phyloP scores from a whole-genome alignment of 2,888 invertebrate species.

The Phortica okadai region DNA sequence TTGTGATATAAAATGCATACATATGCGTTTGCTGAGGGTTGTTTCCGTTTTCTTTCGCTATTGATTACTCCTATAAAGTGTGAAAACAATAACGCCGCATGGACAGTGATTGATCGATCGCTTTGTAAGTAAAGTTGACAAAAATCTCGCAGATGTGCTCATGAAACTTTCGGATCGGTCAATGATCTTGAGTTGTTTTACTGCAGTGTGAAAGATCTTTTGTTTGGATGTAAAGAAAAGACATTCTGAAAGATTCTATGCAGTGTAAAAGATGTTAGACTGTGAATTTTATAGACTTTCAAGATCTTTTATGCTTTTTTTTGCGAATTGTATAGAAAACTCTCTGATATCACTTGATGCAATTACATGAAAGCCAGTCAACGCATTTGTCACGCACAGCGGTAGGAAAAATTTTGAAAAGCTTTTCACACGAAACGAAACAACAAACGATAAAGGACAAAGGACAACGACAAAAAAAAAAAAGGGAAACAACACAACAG shows the following conservation, averaged over 20 bases:
- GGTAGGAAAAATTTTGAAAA: slow-evolving; percentile 19
- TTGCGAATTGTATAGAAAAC: too few species aligned
- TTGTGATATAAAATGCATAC: neutral
- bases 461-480: neutral
- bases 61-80: slow-evolving; percentile 19
- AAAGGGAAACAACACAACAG: slow-evolving; percentile 11
- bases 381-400: slow-evolving; percentile 66
- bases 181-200: neutral
- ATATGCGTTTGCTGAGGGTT: neutral
- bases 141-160: neutral
- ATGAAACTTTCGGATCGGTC: neutral
- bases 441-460: neutral
- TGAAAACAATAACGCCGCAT: slow-evolving; percentile 15
- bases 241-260: too few species aligned
- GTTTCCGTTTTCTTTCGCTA: neutral
- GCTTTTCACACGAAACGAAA: neutral
- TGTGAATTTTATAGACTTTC: too few species aligned
- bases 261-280: too few species aligned
- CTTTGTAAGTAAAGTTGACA: neutral
- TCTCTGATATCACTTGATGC: slow-evolving; percentile 55
- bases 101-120: slow-evolving; percentile 10
- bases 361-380: slow-evolving; percentile 29
- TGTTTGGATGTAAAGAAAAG: too few species aligned
- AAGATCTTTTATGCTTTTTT: too few species aligned
- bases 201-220: neutral